Base-by-base conservation (phyloP, 1,140 invertebrate species). In the Aleiodes sp. region DNA sequence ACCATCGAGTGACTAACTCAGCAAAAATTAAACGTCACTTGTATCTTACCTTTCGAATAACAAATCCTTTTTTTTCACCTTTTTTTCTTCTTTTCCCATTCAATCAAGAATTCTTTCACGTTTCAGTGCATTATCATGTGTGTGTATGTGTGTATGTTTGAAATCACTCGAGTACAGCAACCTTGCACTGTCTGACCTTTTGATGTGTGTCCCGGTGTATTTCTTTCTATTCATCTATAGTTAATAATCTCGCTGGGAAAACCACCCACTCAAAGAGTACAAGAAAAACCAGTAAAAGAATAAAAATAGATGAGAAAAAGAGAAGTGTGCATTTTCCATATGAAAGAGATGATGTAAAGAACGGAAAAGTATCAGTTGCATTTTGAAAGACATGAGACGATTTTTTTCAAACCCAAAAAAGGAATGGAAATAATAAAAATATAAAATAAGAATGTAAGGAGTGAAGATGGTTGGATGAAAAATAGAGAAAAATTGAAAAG, bases 401-500 rank as follows among this genome's bases (percentile, higher is more conserved):
- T 16, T 43, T 16, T 16, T 16, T 43, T 43, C 19, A 16, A 6
- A 12, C 46, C 21, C 26, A 21, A 46, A 46, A 19, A 14, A 24
- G 16, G 16, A 41, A 65, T 41, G 60, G 24, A 35, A 61, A 67
- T 60, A 64, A 65, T 67, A 69, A 72, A 59, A 21, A 35, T 33
- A 66, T 64, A 31, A 65, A 70, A 8, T 41, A 16, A 64, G 65
- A 29, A 60, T 62, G 43, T 68, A 67, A 63, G 60, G 64, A 71
- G 63, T 57, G 28, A 33, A 39, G 28, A 64, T 70, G 19, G n/a
- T 43, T 16, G 1, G 7, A 7, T 16, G 46, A 35, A 74, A 76
- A 75, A 68, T 52, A 61, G 31, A 72, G 63, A 69, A 73, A 77
- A 72, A 74, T 68, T 68, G 43, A 65, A 43, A 64, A 71, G 73